A percentile compares a stretch with the other conserved stretches of the same genome.
Evolutionary conservation across 2,113 vertebrate species (phyloP).

Genomic region (Heteronetta atricapilla): DNA sequence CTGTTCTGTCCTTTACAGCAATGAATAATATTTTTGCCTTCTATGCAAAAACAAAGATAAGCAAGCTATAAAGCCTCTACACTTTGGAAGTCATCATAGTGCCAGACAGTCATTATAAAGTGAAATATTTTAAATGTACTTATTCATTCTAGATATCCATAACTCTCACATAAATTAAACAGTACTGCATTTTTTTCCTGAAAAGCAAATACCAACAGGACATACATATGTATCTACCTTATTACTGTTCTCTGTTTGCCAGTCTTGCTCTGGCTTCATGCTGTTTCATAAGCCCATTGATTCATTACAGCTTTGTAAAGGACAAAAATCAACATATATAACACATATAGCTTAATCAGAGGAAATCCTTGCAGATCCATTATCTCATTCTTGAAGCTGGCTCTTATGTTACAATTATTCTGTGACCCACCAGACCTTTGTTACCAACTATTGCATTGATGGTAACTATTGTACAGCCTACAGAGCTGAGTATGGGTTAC

Average conservation of each 20-base stretch:
- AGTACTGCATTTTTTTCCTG: not conserved
- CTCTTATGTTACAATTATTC: not conserved
- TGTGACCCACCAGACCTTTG: not conserved
- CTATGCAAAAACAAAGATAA: not conserved
- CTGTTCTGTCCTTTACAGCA: conserved; percentile 22
- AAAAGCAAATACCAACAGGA: not conserved
- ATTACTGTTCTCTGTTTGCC: not conserved
- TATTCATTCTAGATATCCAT: conserved; percentile 21
- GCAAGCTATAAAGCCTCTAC: not conserved
- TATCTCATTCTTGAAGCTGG: not conserved
- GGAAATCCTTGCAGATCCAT: not conserved
- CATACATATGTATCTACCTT: not conserved
- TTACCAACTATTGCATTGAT: not conserved
- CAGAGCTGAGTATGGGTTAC: not conserved
- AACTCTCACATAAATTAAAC: conserved; percentile 16
- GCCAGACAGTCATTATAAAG: conserved; percentile 3
- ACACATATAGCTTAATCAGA: not conserved
- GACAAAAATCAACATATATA: not conserved
- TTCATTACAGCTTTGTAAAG: not conserved
- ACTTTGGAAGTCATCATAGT: conserved; percentile 16
- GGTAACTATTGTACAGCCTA: not conserved
- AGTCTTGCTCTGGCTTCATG: not conserved
- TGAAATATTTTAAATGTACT: conserved; percentile 29
- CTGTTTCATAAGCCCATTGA: not conserved
- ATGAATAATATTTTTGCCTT: not conserved